Percentiles rank a stretch among this genome's conserved stretches.
These are phyloP conservation scores for Sebastes schlegelii DNA, from an alignment of 2,113 vertebrate species.

Conservation along the genomic window DNA sequence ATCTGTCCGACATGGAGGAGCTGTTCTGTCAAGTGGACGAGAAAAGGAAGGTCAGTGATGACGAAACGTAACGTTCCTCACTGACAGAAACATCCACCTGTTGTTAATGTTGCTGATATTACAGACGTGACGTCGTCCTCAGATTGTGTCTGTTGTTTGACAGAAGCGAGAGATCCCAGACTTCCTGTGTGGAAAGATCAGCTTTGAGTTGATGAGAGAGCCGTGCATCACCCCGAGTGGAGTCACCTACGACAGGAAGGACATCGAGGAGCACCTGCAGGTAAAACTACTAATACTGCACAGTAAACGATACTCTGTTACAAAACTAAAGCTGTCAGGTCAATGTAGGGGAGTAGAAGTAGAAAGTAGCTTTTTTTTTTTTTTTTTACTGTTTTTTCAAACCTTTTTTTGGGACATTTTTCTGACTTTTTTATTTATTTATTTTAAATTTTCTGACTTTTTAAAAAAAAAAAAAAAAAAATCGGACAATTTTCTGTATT, in stretches of 20 bases:
- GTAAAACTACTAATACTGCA: constrained; percentile 68
- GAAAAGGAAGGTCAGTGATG: constrained; percentile 91
- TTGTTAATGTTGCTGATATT: not conserved
- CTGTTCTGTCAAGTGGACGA: constrained; percentile 95
- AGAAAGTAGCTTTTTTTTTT: too few relatives aligned
- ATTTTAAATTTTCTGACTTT: too few relatives aligned
- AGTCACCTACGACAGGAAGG: constrained; percentile 94
- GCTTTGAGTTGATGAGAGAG: constrained; percentile 95
- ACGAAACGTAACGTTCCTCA: too few relatives aligned
- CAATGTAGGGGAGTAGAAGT: too few relatives aligned
- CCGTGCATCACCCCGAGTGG: constrained; percentile 95
- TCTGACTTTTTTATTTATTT: too few relatives aligned
- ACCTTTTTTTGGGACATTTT: too few relatives aligned
- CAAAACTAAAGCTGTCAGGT: too few relatives aligned
- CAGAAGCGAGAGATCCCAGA: constrained; percentile 95
- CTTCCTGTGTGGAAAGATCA: constrained; percentile 96
- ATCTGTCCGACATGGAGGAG: constrained; percentile 92
- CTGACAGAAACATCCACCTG: not conserved
- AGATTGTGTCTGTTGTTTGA: constrained; percentile 18
- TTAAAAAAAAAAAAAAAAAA: too few relatives aligned
- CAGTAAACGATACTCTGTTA: too few relatives aligned
- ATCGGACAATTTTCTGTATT: too few relatives aligned
- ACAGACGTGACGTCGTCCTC: not conserved
- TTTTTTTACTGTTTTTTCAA: too few relatives aligned
- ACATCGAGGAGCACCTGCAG: constrained; percentile 96